Evolutionary conservation across 2,113 vertebrate genomes (phyloP), one percentile per base, ranked within the genome.

Genomic region (Apus apus): DNA sequence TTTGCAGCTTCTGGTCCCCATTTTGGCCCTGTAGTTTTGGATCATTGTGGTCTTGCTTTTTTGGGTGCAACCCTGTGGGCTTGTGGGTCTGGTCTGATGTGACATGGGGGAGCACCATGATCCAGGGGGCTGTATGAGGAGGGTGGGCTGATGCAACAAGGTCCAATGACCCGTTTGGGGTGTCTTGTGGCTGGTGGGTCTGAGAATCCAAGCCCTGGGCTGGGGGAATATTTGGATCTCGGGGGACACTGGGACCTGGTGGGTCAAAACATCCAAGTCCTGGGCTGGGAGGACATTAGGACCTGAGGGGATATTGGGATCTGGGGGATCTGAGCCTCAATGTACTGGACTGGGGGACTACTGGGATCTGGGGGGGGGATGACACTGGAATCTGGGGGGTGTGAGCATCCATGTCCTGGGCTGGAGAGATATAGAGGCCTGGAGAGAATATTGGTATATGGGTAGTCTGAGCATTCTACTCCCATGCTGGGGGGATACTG

Each of bases 121-220:
- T 51, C 9, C 65, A 26, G 36, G 11, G 36, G 9, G 34, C 36
- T 5, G 38, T 19, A 3, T 0, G 11, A 32, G 36, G 48, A 12
- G 8, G 12, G 46, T 1, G 16, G 45, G 9, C 8, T 32, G 26
- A 40, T 57, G 30, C 15, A 36, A 8, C 15, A 16, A n/a, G 15
- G 4, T 82, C 23, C n/a, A 13, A 9, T 13, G 19, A 18, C 22
- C 23, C 1, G 0, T 6, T n/a, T 38, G 83, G 26, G 26, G 40
- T 43, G 30, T 14, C 46, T 34, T 22, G 20, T 19, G 71, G 32
- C 25, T 48, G 46, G 38, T 8, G n/a, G 27, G 29, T 27, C 20
- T 57, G 32, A 66, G 40, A 21, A 56, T 17, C 65, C 30, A 27
- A 13, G 11, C 13, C 62, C 26, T 13, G 38, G 58, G 17, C 18